phyloP scores from a whole-genome alignment of 2,113 vertebrate genomes.

The Phalacrocorax carbo region DNA sequence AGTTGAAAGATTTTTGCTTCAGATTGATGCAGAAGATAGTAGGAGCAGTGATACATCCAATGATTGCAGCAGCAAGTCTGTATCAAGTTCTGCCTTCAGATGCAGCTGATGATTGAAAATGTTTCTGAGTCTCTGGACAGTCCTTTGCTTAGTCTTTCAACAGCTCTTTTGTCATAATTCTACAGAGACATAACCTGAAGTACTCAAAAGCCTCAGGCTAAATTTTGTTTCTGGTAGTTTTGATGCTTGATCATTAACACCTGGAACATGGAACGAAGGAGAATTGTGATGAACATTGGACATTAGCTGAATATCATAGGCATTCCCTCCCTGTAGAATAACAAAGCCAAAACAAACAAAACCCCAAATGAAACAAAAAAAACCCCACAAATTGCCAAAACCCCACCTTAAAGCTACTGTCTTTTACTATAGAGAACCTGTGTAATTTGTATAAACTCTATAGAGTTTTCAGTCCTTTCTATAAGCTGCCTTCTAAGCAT shows the following conservation, averaged over 20 bases:
- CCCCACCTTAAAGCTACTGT: neutral
- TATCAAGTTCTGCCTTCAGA: neutral
- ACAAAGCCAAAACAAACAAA: neutral
- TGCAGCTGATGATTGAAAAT: neutral
- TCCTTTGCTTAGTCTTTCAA: neutral
- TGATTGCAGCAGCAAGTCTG: neutral
- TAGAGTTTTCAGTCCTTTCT: neutral
- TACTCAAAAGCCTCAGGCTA: neutral
- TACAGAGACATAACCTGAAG: neutral
- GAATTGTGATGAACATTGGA: neutral
- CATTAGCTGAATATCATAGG: neutral
- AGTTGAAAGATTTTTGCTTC: neutral
- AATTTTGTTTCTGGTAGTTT: neutral
- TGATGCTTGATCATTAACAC: neutral
- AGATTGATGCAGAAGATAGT: neutral
- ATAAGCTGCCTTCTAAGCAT: neutral
- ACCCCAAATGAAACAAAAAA: neutral
- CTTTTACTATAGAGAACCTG: neutral
- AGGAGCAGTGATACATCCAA: neutral
- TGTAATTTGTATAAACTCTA: neutral
- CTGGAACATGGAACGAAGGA: neutral
- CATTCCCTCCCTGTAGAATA: neutral
- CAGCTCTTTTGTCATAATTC: neutral
- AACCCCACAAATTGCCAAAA: accelerated
- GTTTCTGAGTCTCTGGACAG: neutral